Conservation (phyloP, 1,140 invertebrate species). For the Plodia interpunctella region DNA sequence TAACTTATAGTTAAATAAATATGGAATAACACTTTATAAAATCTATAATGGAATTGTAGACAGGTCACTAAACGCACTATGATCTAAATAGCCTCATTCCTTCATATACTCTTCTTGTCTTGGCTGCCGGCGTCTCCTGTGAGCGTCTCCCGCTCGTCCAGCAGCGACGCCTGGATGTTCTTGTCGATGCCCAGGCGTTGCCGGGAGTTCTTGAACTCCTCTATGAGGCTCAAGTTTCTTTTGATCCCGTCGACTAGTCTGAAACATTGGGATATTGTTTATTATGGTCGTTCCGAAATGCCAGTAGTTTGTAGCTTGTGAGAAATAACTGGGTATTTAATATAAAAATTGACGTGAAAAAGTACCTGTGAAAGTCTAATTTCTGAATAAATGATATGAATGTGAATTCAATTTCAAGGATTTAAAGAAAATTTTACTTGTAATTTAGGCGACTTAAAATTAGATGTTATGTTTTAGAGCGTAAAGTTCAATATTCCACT, state of each 20-base stretch:
- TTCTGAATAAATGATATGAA: too few relatives aligned
- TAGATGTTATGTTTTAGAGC: too few relatives aligned
- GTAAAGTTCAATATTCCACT: too few relatives aligned
- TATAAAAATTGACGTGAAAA: too few relatives aligned
- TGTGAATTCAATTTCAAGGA: too few relatives aligned
- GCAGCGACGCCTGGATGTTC: slow-evolving; percentile 62
- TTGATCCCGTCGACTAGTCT: slow-evolving; percentile 70
- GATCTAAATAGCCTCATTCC: slow-evolving; percentile 41
- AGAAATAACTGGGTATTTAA: too few relatives aligned
- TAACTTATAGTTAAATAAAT: slow-evolving; percentile 63
- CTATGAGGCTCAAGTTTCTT: slow-evolving; percentile 61
- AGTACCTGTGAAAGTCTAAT: too few relatives aligned
- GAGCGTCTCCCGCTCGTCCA: slow-evolving; percentile 49
- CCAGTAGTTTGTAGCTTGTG: too few relatives aligned
- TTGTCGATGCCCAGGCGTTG: slow-evolving; percentile 62
- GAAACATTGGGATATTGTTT: too few relatives aligned
- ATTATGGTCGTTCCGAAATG: too few relatives aligned
- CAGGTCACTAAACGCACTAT: slow-evolving; percentile 47
- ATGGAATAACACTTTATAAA: slow-evolving; percentile 75
- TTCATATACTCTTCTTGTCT: slow-evolving; percentile 68
- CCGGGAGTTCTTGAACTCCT: slow-evolving; percentile 60
- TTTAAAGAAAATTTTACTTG: too few relatives aligned
- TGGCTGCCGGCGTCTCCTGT: slow-evolving; percentile 48
- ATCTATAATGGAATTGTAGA: slow-evolving; percentile 73
- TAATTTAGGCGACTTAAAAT: too few relatives aligned